These are phyloP conservation scores for Scomberomorus guttatus DNA, from an alignment of 2,797 vertebrate genomes.

Conservation along the genomic window DNA sequence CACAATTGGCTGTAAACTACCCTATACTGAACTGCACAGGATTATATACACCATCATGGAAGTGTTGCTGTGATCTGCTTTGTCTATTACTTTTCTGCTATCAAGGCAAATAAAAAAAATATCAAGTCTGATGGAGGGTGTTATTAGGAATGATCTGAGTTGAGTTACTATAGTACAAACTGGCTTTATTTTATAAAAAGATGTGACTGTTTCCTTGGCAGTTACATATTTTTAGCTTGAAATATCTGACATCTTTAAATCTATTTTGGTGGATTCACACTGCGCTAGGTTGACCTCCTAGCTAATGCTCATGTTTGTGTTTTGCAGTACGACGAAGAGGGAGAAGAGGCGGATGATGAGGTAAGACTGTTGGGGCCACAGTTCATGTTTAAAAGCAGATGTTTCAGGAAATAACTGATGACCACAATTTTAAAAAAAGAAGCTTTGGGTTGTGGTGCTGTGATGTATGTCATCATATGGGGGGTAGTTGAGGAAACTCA, in stretches of 20 bases:
- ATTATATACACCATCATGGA: too few species aligned
- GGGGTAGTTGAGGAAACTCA: not conserved
- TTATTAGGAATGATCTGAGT: too few species aligned
- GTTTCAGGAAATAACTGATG: not conserved
- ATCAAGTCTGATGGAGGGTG: too few species aligned
- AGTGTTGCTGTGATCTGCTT: too few species aligned
- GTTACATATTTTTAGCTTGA: not conserved
- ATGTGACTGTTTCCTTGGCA: not conserved
- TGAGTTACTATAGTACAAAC: not conserved
- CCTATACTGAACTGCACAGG: too few species aligned
- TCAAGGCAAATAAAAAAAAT: too few species aligned
- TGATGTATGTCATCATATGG: too few species aligned
- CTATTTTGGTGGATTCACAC: not conserved
- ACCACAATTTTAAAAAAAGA: not conserved
- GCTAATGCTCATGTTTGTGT: slow-evolving; percentile 41
- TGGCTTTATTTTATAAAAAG: not conserved
- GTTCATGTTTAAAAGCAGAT: not conserved
- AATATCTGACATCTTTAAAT: too few species aligned
- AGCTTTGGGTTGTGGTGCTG: too few species aligned
- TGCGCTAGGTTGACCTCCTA: not conserved
- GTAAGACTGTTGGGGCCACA: slow-evolving; percentile 74
- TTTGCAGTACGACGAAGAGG: slow-evolving; percentile 98
- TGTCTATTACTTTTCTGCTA: too few species aligned
- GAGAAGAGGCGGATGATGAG: slow-evolving; percentile 98
- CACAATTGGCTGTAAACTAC: too few species aligned